Evolutionary conservation across 1,140 invertebrate genomes (phyloP).

Genomic region (Colletes gigas): DNA sequence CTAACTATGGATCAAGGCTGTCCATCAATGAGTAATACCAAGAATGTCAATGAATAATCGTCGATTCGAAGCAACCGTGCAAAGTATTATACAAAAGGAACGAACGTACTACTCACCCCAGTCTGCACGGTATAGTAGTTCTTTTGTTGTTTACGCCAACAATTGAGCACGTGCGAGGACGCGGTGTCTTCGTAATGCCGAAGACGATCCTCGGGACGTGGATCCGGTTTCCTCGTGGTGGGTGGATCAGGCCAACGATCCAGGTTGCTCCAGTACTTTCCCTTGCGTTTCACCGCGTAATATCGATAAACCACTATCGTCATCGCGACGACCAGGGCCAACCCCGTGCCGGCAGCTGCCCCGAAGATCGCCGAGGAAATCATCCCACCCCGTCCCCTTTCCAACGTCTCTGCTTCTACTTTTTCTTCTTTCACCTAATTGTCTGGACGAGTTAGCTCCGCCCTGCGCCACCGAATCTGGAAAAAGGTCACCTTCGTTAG

Average conservation of each 20-base stretch:
- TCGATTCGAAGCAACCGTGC: background rate
- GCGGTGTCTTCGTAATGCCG: constrained; percentile 6
- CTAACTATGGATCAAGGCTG: too few species aligned
- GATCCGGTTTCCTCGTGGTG: constrained; percentile 1
- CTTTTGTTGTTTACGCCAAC: constrained; percentile 56
- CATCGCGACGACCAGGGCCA: constrained; percentile 84
- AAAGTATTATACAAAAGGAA: background rate
- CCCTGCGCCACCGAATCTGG: background rate
- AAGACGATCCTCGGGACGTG: background rate
- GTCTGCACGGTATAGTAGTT: constrained; percentile 65
- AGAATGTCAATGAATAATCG: background rate
- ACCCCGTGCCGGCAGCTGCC: constrained; percentile 84
- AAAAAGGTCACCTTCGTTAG: constrained; percentile 14
- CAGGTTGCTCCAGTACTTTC: constrained; percentile 83
- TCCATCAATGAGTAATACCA: too few species aligned
- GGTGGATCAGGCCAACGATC: constrained; percentile 79
- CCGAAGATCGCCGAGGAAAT: constrained; percentile 85
- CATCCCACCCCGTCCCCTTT: constrained; percentile 70
- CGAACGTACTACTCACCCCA: constrained; percentile 45
- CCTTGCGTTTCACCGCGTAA: constrained; percentile 81
- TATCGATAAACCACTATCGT: constrained; percentile 86
- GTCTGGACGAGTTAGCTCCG: too few species aligned
- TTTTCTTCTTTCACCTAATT: background rate
- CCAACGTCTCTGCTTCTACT: background rate
- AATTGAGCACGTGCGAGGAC: constrained; percentile 51